Evolutionary conservation across 2,113 vertebrate species (phyloP).

Genomic region (Pluvialis apricaria): DNA sequence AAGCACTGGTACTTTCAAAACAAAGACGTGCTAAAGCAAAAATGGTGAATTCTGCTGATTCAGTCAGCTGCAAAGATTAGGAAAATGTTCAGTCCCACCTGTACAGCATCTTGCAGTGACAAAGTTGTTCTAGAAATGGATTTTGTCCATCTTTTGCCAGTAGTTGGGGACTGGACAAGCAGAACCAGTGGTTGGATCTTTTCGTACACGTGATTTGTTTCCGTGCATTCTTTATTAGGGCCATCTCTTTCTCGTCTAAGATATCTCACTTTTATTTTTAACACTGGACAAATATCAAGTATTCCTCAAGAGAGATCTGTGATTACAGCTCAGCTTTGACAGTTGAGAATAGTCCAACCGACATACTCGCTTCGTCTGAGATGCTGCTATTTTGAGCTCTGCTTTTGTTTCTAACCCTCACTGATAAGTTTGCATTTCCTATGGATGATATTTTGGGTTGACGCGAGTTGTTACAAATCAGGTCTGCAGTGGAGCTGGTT

Average conservation of each 20-base stretch:
- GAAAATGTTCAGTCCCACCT: background rate
- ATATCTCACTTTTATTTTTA: constrained; percentile 18
- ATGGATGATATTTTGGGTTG: background rate
- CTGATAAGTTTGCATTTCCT: constrained; percentile 20
- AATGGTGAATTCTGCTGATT: background rate
- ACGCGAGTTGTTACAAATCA: background rate
- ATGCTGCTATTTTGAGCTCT: constrained; percentile 31
- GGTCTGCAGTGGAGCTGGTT: background rate
- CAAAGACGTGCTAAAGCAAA: background rate
- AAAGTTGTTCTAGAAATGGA: background rate
- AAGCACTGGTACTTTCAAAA: background rate
- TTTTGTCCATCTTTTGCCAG: background rate
- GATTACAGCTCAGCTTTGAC: constrained; percentile 13
- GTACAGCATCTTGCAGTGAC: background rate
- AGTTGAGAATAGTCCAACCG: background rate
- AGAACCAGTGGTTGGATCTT: background rate
- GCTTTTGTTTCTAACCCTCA: constrained; percentile 23
- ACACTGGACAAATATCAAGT: constrained; percentile 14
- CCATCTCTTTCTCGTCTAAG: background rate
- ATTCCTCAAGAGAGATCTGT: constrained; percentile 27
- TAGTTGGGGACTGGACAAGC: background rate
- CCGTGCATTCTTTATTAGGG: background rate
- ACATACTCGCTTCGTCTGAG: background rate
- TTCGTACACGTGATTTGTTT: background rate
- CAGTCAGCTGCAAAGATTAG: background rate